phyloP scores from a whole-genome alignment of 2,888 invertebrate genomes.

The Diabrotica balteata region DNA sequence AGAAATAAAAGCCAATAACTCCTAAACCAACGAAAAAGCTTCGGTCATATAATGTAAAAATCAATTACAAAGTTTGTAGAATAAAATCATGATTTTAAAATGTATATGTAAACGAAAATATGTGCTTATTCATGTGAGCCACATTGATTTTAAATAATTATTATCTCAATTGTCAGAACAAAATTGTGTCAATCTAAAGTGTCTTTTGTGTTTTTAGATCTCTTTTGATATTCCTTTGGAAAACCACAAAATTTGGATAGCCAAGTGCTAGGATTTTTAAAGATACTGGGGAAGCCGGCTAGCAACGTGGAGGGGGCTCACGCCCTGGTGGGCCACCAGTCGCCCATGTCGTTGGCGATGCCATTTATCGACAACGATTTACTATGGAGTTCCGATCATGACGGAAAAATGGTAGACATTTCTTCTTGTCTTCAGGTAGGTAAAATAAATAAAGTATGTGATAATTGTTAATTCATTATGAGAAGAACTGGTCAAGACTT shows the following conservation, averaged over 20 bases:
- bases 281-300: conserved; percentile 36
- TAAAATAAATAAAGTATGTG: conserved; percentile 1
- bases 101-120: no score
- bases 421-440: conserved; percentile 85
- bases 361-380: conserved; percentile 96
- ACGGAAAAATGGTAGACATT: conserved; percentile 92
- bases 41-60: no score
- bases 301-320: conserved; percentile 70
- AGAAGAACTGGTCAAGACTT: no score
- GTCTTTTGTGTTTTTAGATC: conserved; percentile 15
- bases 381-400: conserved; percentile 93
- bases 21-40: no score
- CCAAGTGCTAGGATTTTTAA: conserved; percentile 8
- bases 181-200: no score
- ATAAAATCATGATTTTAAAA: no score
- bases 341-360: conserved; percentile 80
- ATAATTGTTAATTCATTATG: no score
- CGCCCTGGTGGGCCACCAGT: conserved; percentile 65
- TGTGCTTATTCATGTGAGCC: no score
- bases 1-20: no score
- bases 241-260: conserved; percentile 25
- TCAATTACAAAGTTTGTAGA: no score
- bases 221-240: conserved; percentile 17
- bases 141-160: no score
- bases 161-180: no score